Percentiles rank a stretch among this genome's conserved stretches.
These are phyloP conservation scores for Ranitomeya imitator DNA, from an alignment of 2,113 vertebrate species.

Conservation along the genomic window DNA sequence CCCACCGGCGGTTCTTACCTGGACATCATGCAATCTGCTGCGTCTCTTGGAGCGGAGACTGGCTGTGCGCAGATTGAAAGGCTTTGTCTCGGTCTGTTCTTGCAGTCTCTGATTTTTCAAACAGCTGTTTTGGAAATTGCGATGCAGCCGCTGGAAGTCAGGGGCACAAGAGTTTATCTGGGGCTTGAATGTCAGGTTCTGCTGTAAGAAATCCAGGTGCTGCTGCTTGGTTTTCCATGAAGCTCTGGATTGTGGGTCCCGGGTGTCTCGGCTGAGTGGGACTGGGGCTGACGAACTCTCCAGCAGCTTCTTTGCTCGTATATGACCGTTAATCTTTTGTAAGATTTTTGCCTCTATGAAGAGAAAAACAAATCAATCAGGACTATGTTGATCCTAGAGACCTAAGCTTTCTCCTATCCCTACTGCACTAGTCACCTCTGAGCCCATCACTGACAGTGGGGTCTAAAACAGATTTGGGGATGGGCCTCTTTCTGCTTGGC, in stretches of 20 bases:
- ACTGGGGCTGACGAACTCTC: constrained; percentile 67
- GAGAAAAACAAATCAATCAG: too few species aligned
- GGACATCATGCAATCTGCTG: too few species aligned
- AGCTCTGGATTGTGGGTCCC: constrained; percentile 65
- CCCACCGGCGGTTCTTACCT: not conserved
- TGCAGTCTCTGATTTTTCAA: constrained; percentile 69
- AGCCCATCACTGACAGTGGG: constrained; percentile 73
- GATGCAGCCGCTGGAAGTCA: constrained; percentile 83
- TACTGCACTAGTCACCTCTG: constrained; percentile 73
- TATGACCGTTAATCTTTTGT: constrained; percentile 77
- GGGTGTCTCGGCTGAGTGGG: constrained; percentile 56
- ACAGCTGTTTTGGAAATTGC: constrained; percentile 78
- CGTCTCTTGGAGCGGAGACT: constrained; percentile 58
- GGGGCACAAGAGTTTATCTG: constrained; percentile 80
- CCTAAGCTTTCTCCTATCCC: not conserved
- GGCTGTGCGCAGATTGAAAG: constrained; percentile 85
- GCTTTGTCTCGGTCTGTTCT: constrained; percentile 80
- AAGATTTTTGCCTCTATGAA: constrained; percentile 77
- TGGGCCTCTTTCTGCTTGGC: constrained; percentile 64
- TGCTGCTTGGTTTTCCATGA: constrained; percentile 75
- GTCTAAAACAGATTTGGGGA: constrained; percentile 73
- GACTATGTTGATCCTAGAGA: too few species aligned
- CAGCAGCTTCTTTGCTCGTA: constrained; percentile 76
- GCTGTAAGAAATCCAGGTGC: constrained; percentile 81
- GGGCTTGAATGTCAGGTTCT: constrained; percentile 83